A percentile compares a stretch with the other conserved stretches of the same genome.
phyloP scores from a whole-genome alignment of 2,888 invertebrate species.

The Tenthredo livida region DNA sequence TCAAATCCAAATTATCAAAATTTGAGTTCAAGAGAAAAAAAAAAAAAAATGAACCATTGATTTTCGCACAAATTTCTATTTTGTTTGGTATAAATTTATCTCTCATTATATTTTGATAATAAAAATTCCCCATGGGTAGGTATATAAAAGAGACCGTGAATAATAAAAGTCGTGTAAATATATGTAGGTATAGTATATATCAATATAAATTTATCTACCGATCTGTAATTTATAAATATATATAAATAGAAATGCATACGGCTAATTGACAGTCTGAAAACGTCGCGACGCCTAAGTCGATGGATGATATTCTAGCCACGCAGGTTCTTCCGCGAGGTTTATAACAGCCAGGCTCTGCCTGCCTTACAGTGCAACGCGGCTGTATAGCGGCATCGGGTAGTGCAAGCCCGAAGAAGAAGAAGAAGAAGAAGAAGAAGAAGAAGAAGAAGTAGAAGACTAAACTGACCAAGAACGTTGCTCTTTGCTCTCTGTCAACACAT shows the following conservation, averaged over 20 bases:
- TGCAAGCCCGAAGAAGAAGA: neutral
- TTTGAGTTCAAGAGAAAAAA: no score
- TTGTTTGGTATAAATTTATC: no score
- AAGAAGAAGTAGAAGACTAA: neutral
- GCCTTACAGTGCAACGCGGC: neutral
- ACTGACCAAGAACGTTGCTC: conserved; percentile 6
- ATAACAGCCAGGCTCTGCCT: neutral
- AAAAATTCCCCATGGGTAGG: no score
- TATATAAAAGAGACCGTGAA: neutral
- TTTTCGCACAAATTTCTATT: no score
- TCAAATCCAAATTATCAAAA: no score
- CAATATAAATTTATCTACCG: neutral
- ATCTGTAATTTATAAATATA: conserved; percentile 25
- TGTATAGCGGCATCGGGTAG: neutral
- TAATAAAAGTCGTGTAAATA: neutral
- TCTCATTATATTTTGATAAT: no score
- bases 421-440: neutral
- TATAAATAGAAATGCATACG: conserved; percentile 15
- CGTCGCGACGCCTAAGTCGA: conserved; percentile 25
- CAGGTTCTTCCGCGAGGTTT: conserved; percentile 41
- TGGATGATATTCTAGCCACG: conserved; percentile 42
- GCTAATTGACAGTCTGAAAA: conserved; percentile 20
- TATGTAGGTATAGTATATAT: neutral
- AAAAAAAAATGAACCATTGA: no score
- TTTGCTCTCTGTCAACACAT: neutral